phyloP scores from a whole-genome alignment of 2,113 vertebrate species.

The Pachyramphus minor region DNA sequence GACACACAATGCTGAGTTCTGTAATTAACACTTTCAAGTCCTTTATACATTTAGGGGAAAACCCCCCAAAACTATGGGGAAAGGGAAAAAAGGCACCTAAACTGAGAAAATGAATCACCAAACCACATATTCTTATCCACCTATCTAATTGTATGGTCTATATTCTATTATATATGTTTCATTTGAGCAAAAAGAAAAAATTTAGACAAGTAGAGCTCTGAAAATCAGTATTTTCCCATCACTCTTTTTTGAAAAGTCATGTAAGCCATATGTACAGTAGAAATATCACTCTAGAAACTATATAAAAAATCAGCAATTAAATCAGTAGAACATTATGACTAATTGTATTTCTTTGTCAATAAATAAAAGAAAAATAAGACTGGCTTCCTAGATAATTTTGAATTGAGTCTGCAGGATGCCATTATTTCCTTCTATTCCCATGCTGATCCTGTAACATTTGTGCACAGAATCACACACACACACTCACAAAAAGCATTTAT shows the following conservation, averaged over 20 bases:
- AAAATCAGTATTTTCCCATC: neutral
- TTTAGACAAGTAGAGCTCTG: neutral
- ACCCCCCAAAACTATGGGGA: rapidly evolving
- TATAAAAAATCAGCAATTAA: neutral
- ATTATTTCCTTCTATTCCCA: neutral
- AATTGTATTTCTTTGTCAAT: neutral
- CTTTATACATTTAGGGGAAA: neutral
- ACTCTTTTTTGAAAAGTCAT: neutral
- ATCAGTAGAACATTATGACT: neutral
- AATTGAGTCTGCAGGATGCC: neutral
- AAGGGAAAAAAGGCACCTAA: neutral
- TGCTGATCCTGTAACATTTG: neutral
- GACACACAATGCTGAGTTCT: neutral
- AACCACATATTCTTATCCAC: neutral
- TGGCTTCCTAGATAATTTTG: neutral
- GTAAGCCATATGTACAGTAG: neutral
- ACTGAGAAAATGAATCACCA: neutral
- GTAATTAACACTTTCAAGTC: neutral
- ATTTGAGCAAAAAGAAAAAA: neutral
- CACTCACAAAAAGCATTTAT: neutral
- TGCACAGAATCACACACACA: neutral
- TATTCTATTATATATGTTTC: neutral
- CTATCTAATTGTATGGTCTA: neutral
- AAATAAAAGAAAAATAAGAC: neutral
- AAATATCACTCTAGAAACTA: neutral